Evolutionary conservation across 2,888 invertebrate species (phyloP), one percentile per base, ranked within the genome.

Genomic region (Diloba caeruleocephala): DNA sequence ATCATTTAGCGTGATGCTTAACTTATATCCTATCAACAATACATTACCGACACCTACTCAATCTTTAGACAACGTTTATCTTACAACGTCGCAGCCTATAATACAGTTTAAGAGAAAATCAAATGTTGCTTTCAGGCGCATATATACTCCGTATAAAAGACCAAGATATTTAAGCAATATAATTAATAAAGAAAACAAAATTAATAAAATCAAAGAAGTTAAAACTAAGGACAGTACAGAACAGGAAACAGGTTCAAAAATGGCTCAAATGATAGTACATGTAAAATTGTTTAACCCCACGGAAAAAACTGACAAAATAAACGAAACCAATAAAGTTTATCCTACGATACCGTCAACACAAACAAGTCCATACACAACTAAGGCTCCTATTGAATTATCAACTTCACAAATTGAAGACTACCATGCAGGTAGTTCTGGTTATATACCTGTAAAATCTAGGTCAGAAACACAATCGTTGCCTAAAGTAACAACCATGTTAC

Each of bases 1-100:
- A 67, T 95, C 95, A 0, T 95, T 96, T 51, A 96, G 95, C 66
- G 91, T 96, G 0, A 95, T 96, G 91, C 79, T 96, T 15, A 95
- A 96, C 67, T 94, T 96, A 44, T 95, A 94, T 82, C 95, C 95
- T 0, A 87, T 95, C 0, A 59, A 74, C 5, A 81, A 83, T 48
- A 80, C 85, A n/a, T 5, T 21, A 3, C 50, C 54, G 7, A 71
- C 69, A 8, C 72, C 72, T 44, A 49, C 68, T 10, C 46, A 70
- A 10, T 52, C 73, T 36, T 52, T 78, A 21, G 81, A 88, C 37
- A 80, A 84, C 51, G 85, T 92, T 45, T 90, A 87, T 46, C 73
- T 92, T 2, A 93, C 92, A 4, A 92, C 92, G 1, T 68, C 82
- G 14, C 78, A 79, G 28, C 91, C 93, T 1, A 46, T 79, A 8